Base-by-base conservation (phyloP, 2,888 invertebrate species). In the Tanypteryx hageni region DNA sequence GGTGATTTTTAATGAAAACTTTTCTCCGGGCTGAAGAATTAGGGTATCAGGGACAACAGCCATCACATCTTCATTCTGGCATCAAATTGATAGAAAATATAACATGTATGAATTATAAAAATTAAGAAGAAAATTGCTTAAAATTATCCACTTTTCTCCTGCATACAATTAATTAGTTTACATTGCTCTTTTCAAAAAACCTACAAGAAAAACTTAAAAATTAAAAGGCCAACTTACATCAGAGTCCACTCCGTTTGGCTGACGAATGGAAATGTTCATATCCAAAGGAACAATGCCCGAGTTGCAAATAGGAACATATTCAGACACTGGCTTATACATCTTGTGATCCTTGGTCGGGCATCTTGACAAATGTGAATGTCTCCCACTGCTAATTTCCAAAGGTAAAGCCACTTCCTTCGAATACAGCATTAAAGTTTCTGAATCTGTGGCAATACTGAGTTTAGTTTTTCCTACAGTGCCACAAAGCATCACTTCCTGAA, bases 301-400 rank as follows among this genome's bases (percentile, higher is more conserved):
- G 64, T 89, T 89, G n/a, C 64, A 68, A 44, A 89, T 89, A 10
- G 89, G 89, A 64, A 89, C 44, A 16, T 27, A 64, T 56, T 89
- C 64, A 68, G 61, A 64, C 44, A 89, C 89, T 14, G 61, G 61
- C 0, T 31, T 68, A 89, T 44, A 89, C 13, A 68, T 27, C 31
- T 27, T 27, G 2, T 31, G 86, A 61, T 14, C 27, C 18, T 57
- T 83, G 83, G 10, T 44, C 5, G 11, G 18, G 31, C 57, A n/a
- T 57, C n/a, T 83, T 56, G 83, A n/a, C 8, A 16, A 44, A 1
- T 44, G 18, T 18, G 83, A 44, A 83, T 57, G 18, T 83, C 83
- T 83, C 3, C 56, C 83, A 83, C 13, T 31, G n/a, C n/a, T 27
- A 18, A 8, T 64, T n/a, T 18, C 76, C 22, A 27, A 13, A 27